Base-by-base conservation (phyloP, 2,888 invertebrate genomes). In the Napeogenes sylphis region DNA sequence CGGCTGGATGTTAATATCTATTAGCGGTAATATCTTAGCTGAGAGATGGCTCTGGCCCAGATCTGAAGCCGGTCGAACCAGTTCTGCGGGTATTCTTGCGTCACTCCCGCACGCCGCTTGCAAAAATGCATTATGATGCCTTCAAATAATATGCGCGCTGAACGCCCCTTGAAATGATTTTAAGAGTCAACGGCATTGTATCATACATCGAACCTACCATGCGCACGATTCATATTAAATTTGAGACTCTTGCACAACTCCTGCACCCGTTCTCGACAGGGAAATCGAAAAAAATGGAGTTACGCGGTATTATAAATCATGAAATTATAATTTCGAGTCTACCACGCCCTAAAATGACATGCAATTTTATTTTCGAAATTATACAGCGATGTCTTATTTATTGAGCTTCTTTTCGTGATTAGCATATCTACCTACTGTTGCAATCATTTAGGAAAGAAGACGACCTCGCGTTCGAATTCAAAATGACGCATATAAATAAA, bases 21-120 rank as follows among this genome's bases (percentile, higher is more conserved):
- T 88, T 87, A 87, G 84, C 80, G 80, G 85, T 82, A 82, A 84
- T 86, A 87, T 84, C 78, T 85, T 83, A 83, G 81, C 78, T 73
- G 81, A 81, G 85, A 86, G 87, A 90, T 89, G 88, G 79, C 78
- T 85, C 84, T 90, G 90, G 82, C 90, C 90, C 87, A 89, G 87
- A 81, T 90, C 80, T 74, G 76, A 67, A 83, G 83, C 90, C 88
- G 89, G 90, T 90, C 74, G 76, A 74, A 87, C 89, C 85, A 85
- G 89, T 90, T 87, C 80, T 71, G 71, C 81, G 80, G 77, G 76
- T 84, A 88, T 85, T 86, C 83, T 90, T 89, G 84, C 89, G 86
- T 85, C 90, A 90, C 80, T 75, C 69, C 75, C 75, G 71, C 73
- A 72, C 75, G 75, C 75, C 76, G 79, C 84, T 83, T 82, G 83